Conservation (phyloP, 1,140 invertebrate species). For the Caenorhabditis tropicalis region DNA sequence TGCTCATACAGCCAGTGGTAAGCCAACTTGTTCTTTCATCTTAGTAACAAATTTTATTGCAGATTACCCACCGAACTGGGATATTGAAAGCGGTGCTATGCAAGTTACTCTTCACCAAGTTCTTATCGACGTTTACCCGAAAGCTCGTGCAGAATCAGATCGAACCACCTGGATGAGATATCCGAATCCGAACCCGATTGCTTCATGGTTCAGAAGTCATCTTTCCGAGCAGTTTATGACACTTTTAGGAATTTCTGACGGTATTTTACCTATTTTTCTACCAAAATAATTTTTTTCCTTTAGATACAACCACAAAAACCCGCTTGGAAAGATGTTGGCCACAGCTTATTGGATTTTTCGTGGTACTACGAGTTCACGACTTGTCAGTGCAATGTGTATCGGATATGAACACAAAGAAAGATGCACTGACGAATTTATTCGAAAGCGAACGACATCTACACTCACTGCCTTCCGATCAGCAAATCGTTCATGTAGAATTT, state of each 20-base stretch:
- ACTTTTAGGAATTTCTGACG: conserved; percentile 76
- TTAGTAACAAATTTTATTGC: conserved; percentile 26
- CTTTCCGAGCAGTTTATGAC: conserved; percentile 75
- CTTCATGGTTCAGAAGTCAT: conserved; percentile 81
- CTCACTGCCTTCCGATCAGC: conserved; percentile 84
- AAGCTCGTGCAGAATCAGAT: conserved; percentile 82
- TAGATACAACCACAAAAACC: conserved; percentile 56
- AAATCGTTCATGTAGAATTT: conserved; percentile 89
- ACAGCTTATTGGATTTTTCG: conserved; percentile 85
- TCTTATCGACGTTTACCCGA: conserved; percentile 94
- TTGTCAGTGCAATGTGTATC: conserved; percentile 79
- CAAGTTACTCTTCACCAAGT: conserved; percentile 86
- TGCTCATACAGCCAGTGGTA: conserved; percentile 78
- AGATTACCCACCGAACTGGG: conserved; percentile 67
- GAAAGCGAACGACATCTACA: conserved; percentile 58
- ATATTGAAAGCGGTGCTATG: conserved; percentile 86
- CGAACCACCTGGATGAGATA: conserved; percentile 63
- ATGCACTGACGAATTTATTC: conserved; percentile 59
- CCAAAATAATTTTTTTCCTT: neutral
- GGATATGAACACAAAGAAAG: conserved; percentile 75
- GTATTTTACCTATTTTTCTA: no score
- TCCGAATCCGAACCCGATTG: conserved; percentile 61
- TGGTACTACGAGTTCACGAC: conserved; percentile 86
- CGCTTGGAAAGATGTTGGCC: conserved; percentile 67
- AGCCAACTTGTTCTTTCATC: neutral